These are phyloP conservation scores for Zosterops hypoxanthus DNA, from an alignment of 2,113 vertebrate genomes.

Conservation along the genomic window DNA sequence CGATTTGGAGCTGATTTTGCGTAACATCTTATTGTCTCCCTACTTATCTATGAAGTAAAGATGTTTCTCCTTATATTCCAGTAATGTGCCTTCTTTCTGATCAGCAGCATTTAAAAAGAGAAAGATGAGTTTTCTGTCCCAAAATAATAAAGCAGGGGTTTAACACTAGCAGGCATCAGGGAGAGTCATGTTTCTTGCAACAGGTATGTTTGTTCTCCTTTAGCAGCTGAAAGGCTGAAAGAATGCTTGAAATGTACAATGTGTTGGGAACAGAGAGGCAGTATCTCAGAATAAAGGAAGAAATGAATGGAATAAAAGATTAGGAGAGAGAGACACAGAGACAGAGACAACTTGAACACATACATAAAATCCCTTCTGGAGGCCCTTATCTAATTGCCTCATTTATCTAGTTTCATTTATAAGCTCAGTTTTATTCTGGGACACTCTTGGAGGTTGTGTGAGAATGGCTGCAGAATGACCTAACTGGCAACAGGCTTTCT, in stretches of 20 bases:
- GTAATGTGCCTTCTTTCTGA: not conserved
- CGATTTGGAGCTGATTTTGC: not conserved
- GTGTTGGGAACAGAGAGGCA: constrained; percentile 42
- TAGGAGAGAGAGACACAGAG: constrained; percentile 31
- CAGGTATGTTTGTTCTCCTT: constrained; percentile 25
- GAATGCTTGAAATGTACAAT: constrained; percentile 22
- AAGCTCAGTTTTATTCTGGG: constrained; percentile 66
- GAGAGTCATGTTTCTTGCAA: not conserved
- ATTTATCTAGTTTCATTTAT: constrained; percentile 67
- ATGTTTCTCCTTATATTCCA: not conserved
- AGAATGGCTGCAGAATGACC: constrained; percentile 63
- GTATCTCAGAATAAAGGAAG: constrained; percentile 47
- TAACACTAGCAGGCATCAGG: not conserved
- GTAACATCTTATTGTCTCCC: not conserved
- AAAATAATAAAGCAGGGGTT: not conserved
- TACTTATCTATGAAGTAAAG: not conserved
- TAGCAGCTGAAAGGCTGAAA: not conserved
- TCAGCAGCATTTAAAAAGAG: not conserved
- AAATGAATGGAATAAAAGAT: constrained; percentile 57
- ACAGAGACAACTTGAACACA: constrained; percentile 52
- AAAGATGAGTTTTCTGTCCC: not conserved
- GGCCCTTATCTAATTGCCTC: constrained; percentile 64
- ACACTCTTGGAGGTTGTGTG: constrained; percentile 31
- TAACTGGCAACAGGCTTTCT: constrained; percentile 61
- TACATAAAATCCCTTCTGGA: constrained; percentile 53